Percentiles rank a stretch among this genome's conserved stretches.
phyloP scores from a whole-genome alignment of 2,797 vertebrate genomes.

The Arrhamphus sclerolepis region DNA sequence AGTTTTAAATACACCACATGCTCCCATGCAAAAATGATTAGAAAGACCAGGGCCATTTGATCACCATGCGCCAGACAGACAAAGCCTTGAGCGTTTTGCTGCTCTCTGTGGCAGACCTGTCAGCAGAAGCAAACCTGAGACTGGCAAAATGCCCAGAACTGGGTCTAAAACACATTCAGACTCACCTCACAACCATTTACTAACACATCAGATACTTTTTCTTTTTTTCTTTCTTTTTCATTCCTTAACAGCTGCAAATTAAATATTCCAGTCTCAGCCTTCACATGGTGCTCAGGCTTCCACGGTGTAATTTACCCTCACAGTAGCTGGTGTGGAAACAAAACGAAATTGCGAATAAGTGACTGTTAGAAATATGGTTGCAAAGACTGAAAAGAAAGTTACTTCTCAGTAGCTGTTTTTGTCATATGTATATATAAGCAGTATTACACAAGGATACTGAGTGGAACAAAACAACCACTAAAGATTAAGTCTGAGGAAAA shows the following conservation, averaged over 20 bases:
- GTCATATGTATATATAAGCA: too few species aligned
- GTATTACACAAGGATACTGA: background rate
- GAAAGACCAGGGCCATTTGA: slow-evolving; percentile 32
- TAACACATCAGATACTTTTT: slow-evolving; percentile 25
- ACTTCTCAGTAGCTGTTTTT: too few species aligned
- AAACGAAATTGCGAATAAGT: background rate
- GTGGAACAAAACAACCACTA: background rate
- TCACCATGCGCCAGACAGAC: slow-evolving; percentile 24
- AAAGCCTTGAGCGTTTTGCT: slow-evolving; percentile 38
- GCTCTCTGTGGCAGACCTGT: slow-evolving; percentile 46
- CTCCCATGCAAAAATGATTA: background rate
- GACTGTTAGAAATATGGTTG: slow-evolving; percentile 1
- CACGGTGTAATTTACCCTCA: slow-evolving; percentile 14
- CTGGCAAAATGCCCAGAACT: slow-evolving; percentile 46
- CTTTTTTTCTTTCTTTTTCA: background rate
- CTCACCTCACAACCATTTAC: slow-evolving; percentile 44
- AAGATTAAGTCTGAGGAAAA: slow-evolving; percentile 19
- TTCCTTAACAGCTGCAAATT: slow-evolving; percentile 31
- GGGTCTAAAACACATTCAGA: slow-evolving; percentile 43
- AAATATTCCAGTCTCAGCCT: slow-evolving; percentile 6
- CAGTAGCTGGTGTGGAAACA: background rate
- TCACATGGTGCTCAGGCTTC: slow-evolving; percentile 6
- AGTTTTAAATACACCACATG: too few species aligned
- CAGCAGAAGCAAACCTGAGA: slow-evolving; percentile 36
- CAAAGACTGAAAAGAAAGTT: slow-evolving; percentile 1